Evolutionary conservation across 1,140 invertebrate species (phyloP).

Genomic region (Aculops lycopersici): DNA sequence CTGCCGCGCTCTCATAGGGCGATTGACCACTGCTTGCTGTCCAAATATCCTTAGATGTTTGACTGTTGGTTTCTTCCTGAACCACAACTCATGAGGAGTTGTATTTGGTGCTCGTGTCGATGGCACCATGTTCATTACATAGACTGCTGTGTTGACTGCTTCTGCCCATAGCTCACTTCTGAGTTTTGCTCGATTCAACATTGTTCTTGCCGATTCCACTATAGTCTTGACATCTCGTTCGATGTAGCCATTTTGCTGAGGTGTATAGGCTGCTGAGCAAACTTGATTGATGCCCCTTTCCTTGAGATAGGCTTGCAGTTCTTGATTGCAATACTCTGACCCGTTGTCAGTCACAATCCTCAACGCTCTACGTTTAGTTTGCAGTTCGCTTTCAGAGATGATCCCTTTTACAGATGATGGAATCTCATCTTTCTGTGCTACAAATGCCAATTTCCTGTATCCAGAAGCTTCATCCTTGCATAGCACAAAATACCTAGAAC

Average conservation of each 20-base stretch:
- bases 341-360: conserved; percentile 3
- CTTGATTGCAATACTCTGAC: conserved; percentile 2
- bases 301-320: not conserved
- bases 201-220: not conserved
- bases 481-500: not conserved
- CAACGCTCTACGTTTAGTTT: not conserved
- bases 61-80: not conserved
- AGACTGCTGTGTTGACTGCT: not conserved
- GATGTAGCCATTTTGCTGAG: not conserved
- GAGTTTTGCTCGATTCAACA: not conserved
- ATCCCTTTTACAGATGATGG: not conserved
- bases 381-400: not conserved
- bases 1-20: too few relatives aligned
- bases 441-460: not conserved
- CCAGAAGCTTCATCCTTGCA: not conserved
- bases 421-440: not conserved
- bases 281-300: not conserved
- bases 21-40: too few relatives aligned
- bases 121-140: not conserved
- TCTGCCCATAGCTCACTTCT: not conserved
- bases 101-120: not conserved
- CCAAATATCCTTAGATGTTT: not conserved
- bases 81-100: not conserved
- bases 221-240: not conserved
- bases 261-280: not conserved